Evolutionary conservation across 2,113 vertebrate genomes (phyloP), one percentile per base, ranked within the genome.

Genomic region (Ahaetulla prasina): DNA sequence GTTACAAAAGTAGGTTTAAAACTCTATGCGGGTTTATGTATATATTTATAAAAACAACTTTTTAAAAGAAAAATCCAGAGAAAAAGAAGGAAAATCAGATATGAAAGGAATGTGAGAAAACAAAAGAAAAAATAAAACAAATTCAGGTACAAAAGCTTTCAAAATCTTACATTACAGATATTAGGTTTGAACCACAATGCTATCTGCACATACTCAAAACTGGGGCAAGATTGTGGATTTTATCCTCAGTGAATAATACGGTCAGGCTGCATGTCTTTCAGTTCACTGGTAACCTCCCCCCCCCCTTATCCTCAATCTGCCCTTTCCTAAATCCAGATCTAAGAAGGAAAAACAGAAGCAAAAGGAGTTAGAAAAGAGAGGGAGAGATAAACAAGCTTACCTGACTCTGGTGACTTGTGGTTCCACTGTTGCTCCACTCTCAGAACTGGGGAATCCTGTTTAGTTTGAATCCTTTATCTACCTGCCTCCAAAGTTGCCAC

Each of bases 391-490:
- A 47, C 16, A 54, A 25, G 30, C 53, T 57, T 88, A 92, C 92
- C 88, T 92, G 92, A 74, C 88, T 43, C 91, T 85, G 88, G 43
- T 50, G 52, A 89, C 27, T 45, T 11, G 63, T 57, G 63, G n/a
- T 60, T 89, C 87, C 68, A 2, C 88, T 89, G 74, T 45, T 11
- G 92, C 22, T 85, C 43, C 39, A 49, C 63, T 86, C 92, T 86
- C 54, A 60, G 88, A 90, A 92, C 92, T 92, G 92, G 92, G 92
- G 92, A 80, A 86, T 92, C 92, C 92, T 63, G 92, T 92, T 92
- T 89, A 85, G 80, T 87, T 91, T 90, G 80, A 86, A 86, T 90
- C 92, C 80, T 92, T 92, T 92, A 92, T 92, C 92, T 92, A 92
- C 92, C 92, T 92, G 92, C 88, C 54, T 86, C 74, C n/a, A 27